Base-by-base conservation (phyloP, 2,888 invertebrate genomes). In the Petrolisthes cinctipes region DNA sequence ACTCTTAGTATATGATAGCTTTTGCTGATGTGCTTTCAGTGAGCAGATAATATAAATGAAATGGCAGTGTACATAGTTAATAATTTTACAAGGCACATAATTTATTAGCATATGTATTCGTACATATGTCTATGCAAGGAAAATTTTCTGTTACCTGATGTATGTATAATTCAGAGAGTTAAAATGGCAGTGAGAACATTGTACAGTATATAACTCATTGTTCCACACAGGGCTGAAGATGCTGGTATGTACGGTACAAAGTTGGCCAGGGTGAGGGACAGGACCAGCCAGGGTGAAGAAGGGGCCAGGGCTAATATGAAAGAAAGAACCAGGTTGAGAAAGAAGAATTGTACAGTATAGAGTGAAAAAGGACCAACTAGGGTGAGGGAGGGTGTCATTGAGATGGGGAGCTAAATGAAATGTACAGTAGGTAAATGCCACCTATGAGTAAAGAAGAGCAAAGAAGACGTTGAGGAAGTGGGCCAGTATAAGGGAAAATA, bases 1-100 rank as follows among this genome's bases (percentile, higher is more conserved):
- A 89, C 86, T 82, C 83, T 86, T 89, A 89, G 85, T 73, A 61
- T 79, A 78, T 83, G 76, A 82, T 83, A 86, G 86, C 86, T 83
- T 89, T 82, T 78, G 83, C 86, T 86, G 82, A 79, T 89, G 75
- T 89, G 86, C 86, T 86, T 86, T 86, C 86, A 89, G 82, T 86
- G 82, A 89, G 85, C 85, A 79, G 56, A 54, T 81, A 83, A 80
- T 84, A 81, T 56, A 84, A 37, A 82, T 83, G 56, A 83, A 75
- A 71, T 20, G 56, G 81, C 80, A 80, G 75, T 81, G 56, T 23
- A 20, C 81, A 68, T 61, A 82, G 53, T 51, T 78, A 78, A 66
- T 66, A 71, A 73, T 73, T 20, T 73, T 73, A 73, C 23, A 73
- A 6, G 14, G 37, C 37, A 20, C 37, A 51, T 51, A 51, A 17